phyloP scores from a whole-genome alignment of 2,888 invertebrate genomes.

The Cephalotes varians region DNA sequence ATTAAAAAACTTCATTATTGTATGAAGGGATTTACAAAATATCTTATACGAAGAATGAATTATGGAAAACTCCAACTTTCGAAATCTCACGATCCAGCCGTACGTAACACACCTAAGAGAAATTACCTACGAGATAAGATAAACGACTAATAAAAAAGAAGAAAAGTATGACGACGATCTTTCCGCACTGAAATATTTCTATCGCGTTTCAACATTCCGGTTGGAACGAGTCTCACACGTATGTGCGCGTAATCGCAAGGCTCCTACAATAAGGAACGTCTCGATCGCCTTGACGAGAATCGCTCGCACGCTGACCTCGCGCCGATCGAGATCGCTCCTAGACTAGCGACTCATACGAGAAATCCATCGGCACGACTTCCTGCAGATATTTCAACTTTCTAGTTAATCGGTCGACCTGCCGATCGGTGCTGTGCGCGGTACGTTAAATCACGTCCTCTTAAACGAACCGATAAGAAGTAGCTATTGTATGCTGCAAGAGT shows the following conservation, averaged over 20 bases:
- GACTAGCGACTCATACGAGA: constrained; percentile 65
- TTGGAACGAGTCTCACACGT: neutral
- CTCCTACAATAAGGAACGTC: constrained; percentile 65
- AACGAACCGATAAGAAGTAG: constrained; percentile 49
- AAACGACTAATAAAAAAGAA: neutral
- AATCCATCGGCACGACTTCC: constrained; percentile 66
- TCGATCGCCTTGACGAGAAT: constrained; percentile 74
- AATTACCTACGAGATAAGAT: constrained; percentile 9
- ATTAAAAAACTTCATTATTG: neutral
- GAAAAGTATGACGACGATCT: neutral
- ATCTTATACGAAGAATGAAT: neutral
- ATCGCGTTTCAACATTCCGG: neutral
- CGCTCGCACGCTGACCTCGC: constrained; percentile 67
- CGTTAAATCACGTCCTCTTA: constrained; percentile 62
- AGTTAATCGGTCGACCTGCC: constrained; percentile 58
- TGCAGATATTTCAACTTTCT: constrained; percentile 72
- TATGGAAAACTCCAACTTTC: constrained; percentile 1
- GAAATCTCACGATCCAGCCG: neutral
- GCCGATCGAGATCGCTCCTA: constrained; percentile 60
- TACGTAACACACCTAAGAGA: neutral
- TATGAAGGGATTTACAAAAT: neutral
- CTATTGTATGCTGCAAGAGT: constrained; percentile 54
- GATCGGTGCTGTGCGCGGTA: constrained; percentile 38
- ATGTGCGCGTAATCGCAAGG: constrained; percentile 9
- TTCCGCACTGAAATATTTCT: constrained; percentile 6